phyloP scores from a whole-genome alignment of 2,113 vertebrate genomes.

The Lutjanus erythropterus region DNA sequence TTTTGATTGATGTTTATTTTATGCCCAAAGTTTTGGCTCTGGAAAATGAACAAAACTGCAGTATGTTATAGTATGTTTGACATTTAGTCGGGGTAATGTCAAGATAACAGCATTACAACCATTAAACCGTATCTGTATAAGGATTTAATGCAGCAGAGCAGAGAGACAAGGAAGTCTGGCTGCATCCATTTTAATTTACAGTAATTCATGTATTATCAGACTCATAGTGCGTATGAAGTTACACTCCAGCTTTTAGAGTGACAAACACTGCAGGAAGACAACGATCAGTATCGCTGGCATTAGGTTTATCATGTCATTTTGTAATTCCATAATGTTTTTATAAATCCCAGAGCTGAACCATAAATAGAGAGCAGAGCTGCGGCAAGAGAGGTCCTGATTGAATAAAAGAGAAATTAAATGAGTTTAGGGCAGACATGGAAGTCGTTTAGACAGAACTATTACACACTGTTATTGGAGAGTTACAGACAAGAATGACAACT shows the following conservation, averaged over 20 bases:
- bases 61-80: neutral
- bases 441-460: conserved; percentile 14
- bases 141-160: conserved; percentile 4
- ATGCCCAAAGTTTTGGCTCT: neutral
- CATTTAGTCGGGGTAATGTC: neutral
- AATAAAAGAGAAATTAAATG: conserved; percentile 49
- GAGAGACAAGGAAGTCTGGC: conserved; percentile 6
- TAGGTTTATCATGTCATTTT: conserved; percentile 43
- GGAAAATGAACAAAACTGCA: conserved; percentile 4
- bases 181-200: conserved; percentile 22
- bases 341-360: conserved; percentile 44
- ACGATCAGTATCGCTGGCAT: neutral
- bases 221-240: neutral
- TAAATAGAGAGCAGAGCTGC: conserved; percentile 42
- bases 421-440: conserved; percentile 39
- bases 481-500: neutral
- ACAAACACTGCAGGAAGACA: conserved; percentile 34
- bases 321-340: conserved; percentile 51
- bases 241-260: conserved; percentile 22
- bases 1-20: neutral
- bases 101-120: neutral
- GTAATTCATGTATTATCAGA: conserved; percentile 4
- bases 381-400: conserved; percentile 37
- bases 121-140: neutral
- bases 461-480: neutral